Percentiles rank a stretch among this genome's conserved stretches.
Evolutionary conservation across 2,888 invertebrate species (phyloP).

Genomic region (Troides helena): DNA sequence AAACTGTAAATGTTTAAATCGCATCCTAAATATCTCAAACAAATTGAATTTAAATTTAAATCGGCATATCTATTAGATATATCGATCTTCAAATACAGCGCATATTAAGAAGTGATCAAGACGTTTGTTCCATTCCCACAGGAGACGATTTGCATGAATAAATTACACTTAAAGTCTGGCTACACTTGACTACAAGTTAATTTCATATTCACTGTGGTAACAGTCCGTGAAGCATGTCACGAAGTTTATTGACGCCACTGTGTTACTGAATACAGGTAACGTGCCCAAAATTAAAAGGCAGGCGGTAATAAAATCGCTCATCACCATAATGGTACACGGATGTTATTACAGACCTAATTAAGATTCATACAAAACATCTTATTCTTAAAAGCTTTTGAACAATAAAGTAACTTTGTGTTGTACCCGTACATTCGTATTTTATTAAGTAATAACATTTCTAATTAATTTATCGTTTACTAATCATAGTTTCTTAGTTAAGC

Average conservation of each 20-base stretch:
- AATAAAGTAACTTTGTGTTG: no score
- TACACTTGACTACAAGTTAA: constrained; percentile 46
- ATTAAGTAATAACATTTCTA: no score
- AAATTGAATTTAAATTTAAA: constrained; percentile 3
- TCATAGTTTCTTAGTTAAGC: no score
- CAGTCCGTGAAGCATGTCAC: constrained; percentile 34
- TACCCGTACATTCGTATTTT: no score
- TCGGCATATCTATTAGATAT: constrained; percentile 2
- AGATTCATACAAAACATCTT: neutral
- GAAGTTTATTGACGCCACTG: constrained; percentile 34
- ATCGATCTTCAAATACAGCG: neutral
- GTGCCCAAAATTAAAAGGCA: constrained; percentile 41
- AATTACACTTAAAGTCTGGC: constrained; percentile 48
- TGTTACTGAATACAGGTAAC: constrained; percentile 35
- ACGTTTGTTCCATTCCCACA: constrained; percentile 42
- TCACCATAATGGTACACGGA: neutral
- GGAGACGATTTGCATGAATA: constrained; percentile 44
- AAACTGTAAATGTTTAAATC: neutral
- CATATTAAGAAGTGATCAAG: constrained; percentile 25
- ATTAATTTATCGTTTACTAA: no score
- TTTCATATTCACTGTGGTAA: constrained; percentile 48
- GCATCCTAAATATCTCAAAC: neutral
- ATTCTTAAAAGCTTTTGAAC: no score
- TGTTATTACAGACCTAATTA: neutral
- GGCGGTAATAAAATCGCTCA: constrained; percentile 8